These are phyloP conservation scores for Australoheros scitulus DNA, from an alignment of 2,113 vertebrate species.

Conservation along the genomic window DNA sequence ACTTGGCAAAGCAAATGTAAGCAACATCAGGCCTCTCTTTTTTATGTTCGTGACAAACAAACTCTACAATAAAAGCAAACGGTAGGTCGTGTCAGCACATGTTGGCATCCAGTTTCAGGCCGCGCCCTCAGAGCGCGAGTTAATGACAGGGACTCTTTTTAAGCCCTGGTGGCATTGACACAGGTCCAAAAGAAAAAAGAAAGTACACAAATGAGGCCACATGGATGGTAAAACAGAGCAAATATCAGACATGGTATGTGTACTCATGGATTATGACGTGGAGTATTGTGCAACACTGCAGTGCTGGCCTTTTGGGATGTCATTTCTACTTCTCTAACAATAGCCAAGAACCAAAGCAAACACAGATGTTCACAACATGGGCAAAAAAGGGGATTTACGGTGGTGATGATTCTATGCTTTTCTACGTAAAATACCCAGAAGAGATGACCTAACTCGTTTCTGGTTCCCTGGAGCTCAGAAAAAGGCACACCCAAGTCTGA, in stretches of 20 bases:
- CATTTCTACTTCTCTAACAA: conserved; percentile 53
- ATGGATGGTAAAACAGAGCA: conserved; percentile 38
- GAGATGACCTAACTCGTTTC: conserved; percentile 76
- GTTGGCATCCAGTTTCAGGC: conserved; percentile 71
- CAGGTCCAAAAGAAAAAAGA: not conserved
- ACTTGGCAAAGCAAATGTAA: conserved; percentile 8
- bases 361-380: conserved; percentile 77
- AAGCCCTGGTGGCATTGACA: conserved; percentile 59
- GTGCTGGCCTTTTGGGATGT: conserved; percentile 44
- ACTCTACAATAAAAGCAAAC: conserved; percentile 49
- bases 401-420: conserved; percentile 45
- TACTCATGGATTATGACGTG: conserved; percentile 48
- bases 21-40: not conserved
- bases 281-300: conserved; percentile 59
- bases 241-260: conserved; percentile 63
- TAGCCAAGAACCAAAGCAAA: conserved; percentile 63
- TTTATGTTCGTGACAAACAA: conserved; percentile 49
- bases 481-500: conserved; percentile 80
- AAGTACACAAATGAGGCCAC: conserved; percentile 36
- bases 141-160: conserved; percentile 62
- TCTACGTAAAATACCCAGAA: conserved; percentile 60
- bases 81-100: conserved; percentile 70
- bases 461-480: conserved; percentile 62
- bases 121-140: conserved; percentile 63
- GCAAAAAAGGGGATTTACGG: conserved; percentile 35